These are phyloP conservation scores for Gallinago solitaria DNA, from an alignment of 2,797 vertebrate genomes.

Conservation along the genomic window DNA sequence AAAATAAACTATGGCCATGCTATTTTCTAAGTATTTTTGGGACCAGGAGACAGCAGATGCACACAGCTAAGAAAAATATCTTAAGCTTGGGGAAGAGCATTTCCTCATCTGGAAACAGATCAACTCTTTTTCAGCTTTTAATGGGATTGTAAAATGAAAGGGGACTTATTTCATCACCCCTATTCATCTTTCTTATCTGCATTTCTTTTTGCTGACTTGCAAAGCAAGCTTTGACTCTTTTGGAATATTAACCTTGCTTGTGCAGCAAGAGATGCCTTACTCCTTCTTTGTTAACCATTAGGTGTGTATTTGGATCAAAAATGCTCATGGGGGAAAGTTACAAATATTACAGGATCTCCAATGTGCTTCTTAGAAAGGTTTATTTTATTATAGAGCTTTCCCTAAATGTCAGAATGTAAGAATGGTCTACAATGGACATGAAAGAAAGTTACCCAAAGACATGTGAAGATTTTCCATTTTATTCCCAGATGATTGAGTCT, in stretches of 20 bases:
- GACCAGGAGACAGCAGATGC: background rate
- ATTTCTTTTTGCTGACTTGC: background rate
- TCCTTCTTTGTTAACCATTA: background rate
- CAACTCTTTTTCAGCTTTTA: constrained; percentile 7
- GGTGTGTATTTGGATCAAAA: background rate
- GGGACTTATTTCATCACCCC: background rate
- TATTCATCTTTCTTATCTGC: constrained; percentile 14
- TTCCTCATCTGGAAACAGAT: background rate
- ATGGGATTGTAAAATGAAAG: constrained; percentile 23
- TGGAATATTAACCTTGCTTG: background rate
- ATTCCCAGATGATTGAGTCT: background rate
- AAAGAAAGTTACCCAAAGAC: background rate
- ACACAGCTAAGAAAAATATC: background rate
- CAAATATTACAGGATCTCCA: background rate
- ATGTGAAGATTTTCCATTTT: background rate
- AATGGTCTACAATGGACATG: background rate
- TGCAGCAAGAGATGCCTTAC: background rate
- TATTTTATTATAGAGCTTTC: constrained; percentile 4
- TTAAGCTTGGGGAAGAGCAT: background rate
- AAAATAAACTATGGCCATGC: background rate
- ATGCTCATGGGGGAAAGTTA: background rate
- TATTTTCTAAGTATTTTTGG: background rate
- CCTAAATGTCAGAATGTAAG: background rate
- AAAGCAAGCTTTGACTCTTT: background rate
- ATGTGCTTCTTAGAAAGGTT: background rate